Base-by-base conservation (phyloP, 2,797 vertebrate genomes). In the Aplochiton taeniatus region DNA sequence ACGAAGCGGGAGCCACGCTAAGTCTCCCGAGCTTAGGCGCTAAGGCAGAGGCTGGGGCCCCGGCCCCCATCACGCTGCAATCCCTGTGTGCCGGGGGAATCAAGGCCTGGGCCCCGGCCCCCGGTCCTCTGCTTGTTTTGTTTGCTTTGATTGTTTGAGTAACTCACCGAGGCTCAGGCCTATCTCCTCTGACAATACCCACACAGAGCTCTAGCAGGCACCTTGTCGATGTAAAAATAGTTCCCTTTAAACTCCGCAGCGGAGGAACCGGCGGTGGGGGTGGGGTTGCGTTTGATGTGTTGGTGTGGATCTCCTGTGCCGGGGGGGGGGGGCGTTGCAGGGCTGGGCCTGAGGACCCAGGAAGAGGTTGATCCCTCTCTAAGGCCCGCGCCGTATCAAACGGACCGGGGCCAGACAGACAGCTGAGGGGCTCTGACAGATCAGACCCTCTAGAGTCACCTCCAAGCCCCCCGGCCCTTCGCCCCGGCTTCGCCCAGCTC, bases 351-450 rank as follows among this genome's bases (percentile, higher is more conserved):
- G 83, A 84, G 83, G 74, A 80, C 81, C 73, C 79, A 83, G 86
- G 83, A 83, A 87, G 79, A 78, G 69, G 75, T 73, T 86, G 86
- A 90, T 89, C 88, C 85, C 78, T 78, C 79, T 85, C 74, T 85
- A 80, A 87, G 83, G 87, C 85, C 88, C 86, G 85, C 12, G 69
- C 73, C 80, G 82, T 82, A 85, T 89, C 88, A 87, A 88, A 85
- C 83, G 83, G 77, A 56, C 65, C 42, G 74, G 31, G 31, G 74
- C 77, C 54, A 82, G 84, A 85, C 80, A 46, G 85, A 90, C 89
- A 89, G 89, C 89, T 91, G 88, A 90, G 80, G 73, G 81, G 82
- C 83, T 86, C 77, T 75, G 84, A 87, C 84, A 85, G 83, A 85
- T 85, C 77, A 20, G 0, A 76, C 73, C 80, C 83, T 75, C 75